phyloP scores from a whole-genome alignment of 2,888 invertebrate species.

The Hybos culiciformis region DNA sequence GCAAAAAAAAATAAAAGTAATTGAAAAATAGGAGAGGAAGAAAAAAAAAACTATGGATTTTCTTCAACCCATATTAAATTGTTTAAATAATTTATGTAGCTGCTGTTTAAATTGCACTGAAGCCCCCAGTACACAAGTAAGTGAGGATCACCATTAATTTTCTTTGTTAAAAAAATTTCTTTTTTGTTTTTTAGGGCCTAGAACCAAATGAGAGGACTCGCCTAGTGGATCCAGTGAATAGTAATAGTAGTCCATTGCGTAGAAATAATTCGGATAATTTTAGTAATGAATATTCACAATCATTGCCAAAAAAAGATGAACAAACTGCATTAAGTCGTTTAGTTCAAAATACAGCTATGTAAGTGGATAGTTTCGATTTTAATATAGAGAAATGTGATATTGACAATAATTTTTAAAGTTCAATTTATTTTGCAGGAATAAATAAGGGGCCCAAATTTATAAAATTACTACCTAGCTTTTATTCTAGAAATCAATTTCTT shows the following conservation, averaged over 20 bases:
- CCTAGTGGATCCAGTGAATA: slow-evolving; percentile 61
- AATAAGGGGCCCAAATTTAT: too few relatives aligned
- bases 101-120: slow-evolving; percentile 32
- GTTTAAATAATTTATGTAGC: slow-evolving; percentile 27
- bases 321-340: slow-evolving; percentile 82
- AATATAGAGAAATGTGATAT: slow-evolving; percentile 8
- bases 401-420: slow-evolving; percentile 2
- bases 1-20: too few relatives aligned
- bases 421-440: too few relatives aligned
- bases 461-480: too few relatives aligned
- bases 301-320: slow-evolving; percentile 69
- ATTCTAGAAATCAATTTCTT: too few relatives aligned
- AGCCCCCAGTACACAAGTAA: slow-evolving; percentile 27
- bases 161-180: not conserved
- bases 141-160: not conserved
- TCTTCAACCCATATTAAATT: slow-evolving; percentile 26
- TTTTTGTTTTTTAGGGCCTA: slow-evolving; percentile 20
- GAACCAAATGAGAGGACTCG: slow-evolving; percentile 62
- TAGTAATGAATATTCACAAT: slow-evolving; percentile 46
- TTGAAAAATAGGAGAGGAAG: too few relatives aligned
- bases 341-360: slow-evolving; percentile 83
- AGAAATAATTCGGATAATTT: slow-evolving; percentile 59
- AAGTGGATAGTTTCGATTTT: slow-evolving; percentile 32
- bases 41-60: slow-evolving; percentile 26
- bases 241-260: slow-evolving; percentile 57